A percentile compares a stretch with the other conserved stretches of the same genome.
These are phyloP conservation scores for Ciona savignyi DNA, from an alignment of 23 tunicate genomes.

Conservation along the genomic window DNA sequence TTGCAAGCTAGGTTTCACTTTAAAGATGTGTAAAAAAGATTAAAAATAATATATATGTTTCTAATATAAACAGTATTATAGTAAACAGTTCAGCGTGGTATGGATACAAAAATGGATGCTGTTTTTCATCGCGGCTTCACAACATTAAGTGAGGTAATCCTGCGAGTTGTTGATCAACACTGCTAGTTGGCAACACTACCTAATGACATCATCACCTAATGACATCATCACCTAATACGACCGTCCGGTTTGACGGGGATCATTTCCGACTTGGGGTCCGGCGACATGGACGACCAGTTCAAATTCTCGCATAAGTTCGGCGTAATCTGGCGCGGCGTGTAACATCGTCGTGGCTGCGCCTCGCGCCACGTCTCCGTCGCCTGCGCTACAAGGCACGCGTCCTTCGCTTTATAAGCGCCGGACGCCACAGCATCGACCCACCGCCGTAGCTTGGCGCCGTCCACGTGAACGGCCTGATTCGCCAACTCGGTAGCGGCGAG, in stretches of 20 bases:
- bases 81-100: too few species aligned
- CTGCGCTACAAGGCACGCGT: conserved; percentile 37
- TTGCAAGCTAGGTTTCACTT: background rate
- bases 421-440: conserved; percentile 72
- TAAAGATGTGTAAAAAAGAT: too few species aligned
- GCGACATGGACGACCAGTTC: conserved; percentile 85
- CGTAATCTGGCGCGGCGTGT: conserved; percentile 5
- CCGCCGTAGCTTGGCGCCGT: conserved; percentile 36
- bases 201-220: too few species aligned
- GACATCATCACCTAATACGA: conserved; percentile 63
- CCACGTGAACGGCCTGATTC: conserved; percentile 15
- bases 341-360: conserved; percentile 29
- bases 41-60: too few species aligned
- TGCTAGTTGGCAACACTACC: background rate
- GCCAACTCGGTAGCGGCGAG: conserved; percentile 30
- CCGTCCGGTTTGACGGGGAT: conserved; percentile 60
- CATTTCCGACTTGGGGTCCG: conserved; percentile 93
- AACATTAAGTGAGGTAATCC: background rate
- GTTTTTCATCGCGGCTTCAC: too few species aligned
- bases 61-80: too few species aligned
- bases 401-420: conserved; percentile 49
- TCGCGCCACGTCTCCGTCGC: conserved; percentile 20
- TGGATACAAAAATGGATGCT: too few species aligned
- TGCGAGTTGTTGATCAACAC: background rate
- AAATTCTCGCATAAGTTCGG: conserved; percentile 44